Percentiles rank a stretch among this genome's conserved stretches.
Conservation (phyloP, 2,888 invertebrate genomes). For the Laspeyria flexula region DNA sequence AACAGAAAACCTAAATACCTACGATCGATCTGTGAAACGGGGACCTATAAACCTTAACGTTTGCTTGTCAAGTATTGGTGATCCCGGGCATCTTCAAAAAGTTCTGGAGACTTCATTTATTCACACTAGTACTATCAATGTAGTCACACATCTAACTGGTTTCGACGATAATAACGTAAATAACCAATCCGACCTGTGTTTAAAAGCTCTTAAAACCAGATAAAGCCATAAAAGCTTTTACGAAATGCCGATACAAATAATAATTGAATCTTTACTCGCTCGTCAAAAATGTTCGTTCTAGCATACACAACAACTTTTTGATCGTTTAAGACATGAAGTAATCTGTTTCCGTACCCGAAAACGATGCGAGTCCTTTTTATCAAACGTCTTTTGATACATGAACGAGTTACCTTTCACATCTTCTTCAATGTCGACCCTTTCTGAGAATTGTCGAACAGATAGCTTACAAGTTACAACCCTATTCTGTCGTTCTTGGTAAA, state of each 20-base stretch:
- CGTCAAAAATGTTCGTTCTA: constrained; percentile 11
- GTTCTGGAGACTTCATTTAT: too few species aligned
- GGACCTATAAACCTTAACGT: too few species aligned
- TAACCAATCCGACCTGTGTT: not conserved
- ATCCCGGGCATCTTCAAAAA: too few species aligned
- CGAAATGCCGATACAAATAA: not conserved
- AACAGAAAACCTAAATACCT: too few species aligned
- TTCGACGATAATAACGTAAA: too few species aligned
- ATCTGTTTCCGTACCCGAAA: constrained; percentile 40
- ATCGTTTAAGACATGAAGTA: constrained; percentile 30
- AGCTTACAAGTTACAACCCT: constrained; percentile 3
- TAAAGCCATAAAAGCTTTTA: not conserved
- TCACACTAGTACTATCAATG: too few species aligned
- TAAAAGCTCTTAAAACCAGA: not conserved
- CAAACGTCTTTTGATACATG: constrained; percentile 28
- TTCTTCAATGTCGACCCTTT: constrained; percentile 30
- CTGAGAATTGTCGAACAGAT: constrained; percentile 32
- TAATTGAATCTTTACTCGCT: constrained; percentile 16
- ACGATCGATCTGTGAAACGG: too few species aligned
- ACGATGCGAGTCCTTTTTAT: constrained; percentile 32
- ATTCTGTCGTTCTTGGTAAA: too few species aligned
- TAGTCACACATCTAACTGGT: too few species aligned
- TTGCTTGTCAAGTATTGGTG: too few species aligned
- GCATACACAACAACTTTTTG: constrained; percentile 21
- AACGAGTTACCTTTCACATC: constrained; percentile 17